Evolutionary conservation across 2,113 vertebrate genomes (phyloP), one percentile per base, ranked within the genome.

Genomic region (Numenius arquata): DNA sequence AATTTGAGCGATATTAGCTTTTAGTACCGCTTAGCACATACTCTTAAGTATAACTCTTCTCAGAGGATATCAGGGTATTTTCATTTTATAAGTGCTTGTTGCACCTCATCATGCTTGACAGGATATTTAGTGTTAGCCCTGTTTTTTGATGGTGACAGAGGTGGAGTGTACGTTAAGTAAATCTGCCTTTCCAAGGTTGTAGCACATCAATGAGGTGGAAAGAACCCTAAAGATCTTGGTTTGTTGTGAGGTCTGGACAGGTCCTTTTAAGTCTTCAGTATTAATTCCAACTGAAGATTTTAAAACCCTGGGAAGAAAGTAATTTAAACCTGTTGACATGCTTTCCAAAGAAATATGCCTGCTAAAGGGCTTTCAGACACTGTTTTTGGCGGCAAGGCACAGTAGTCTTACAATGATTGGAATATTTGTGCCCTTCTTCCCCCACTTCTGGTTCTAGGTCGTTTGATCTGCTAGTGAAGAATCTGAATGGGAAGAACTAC

Each of bases 401-500:
- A 61, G n/a, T 26, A 71, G 43, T 47, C 67, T 32, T 55, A 4
- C 16, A 59, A 19, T 36, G 6, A 9, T 30, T 43, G 38, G 7
- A 56, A 22, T 68, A n/a, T 71, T 71, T 92, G 22, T 89, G 3
- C 62, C 63, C 63, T 93, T 41, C 63, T 9, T 94, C 48, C 25
- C 27, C 25, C 2, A 0, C 29, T 72, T 85, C 84, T 85, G 56
- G 7, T 89, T 96, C 55, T 95, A 99, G 99, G 95, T 99, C 99
- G 11, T 99, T 99, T 87, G 98, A 98, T 96, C 97, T 99, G 62
- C 92, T 99, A n/a, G 99, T 99, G 55, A 99, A 99, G 96, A 98
- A 99, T 77, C 98, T 99, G 47, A 98, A 98, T 89, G 99, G 99
- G 34, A 99, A 99, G 97, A 99, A 98, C 94, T 99, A 99, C 78